These are phyloP conservation scores for Antennarius maculatus DNA, from an alignment of 2,797 vertebrate genomes.

Conservation along the genomic window DNA sequence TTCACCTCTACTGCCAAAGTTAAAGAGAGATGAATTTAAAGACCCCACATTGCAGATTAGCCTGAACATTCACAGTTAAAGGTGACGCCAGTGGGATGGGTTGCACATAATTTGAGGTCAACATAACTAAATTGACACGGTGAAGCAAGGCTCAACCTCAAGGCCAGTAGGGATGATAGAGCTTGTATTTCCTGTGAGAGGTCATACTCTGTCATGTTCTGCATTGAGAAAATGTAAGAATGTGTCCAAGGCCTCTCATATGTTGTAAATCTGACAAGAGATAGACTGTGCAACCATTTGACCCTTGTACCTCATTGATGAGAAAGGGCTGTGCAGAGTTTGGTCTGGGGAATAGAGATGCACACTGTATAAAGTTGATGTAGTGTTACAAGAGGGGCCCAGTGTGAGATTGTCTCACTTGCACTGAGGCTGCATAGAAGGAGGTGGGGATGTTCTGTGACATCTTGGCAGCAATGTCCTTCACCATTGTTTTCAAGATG, in stretches of 20 bases:
- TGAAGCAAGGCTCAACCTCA: constrained; percentile 25
- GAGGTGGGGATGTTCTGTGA: constrained; percentile 45
- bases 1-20: neutral
- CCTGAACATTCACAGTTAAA: constrained; percentile 25
- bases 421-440: constrained; percentile 64
- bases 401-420: constrained; percentile 55
- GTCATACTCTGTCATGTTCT: constrained; percentile 26
- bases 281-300: constrained; percentile 52
- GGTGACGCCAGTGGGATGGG: constrained; percentile 14
- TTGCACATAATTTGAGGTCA: constrained; percentile 15
- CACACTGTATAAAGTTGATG: constrained; percentile 61
- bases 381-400: constrained; percentile 53
- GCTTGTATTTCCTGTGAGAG: constrained; percentile 38
- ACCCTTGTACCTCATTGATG: constrained; percentile 64
- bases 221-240: constrained; percentile 55
- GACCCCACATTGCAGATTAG: constrained; percentile 32
- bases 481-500: constrained; percentile 71
- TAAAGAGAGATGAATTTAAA: constrained; percentile 7
- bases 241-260: constrained; percentile 58
- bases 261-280: constrained; percentile 72
- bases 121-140: constrained; percentile 39
- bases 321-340: constrained; percentile 52
- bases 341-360: constrained; percentile 53
- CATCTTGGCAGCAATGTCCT: constrained; percentile 65
- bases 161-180: constrained; percentile 50